Conservation (phyloP, 2,888 invertebrate genomes). For the Vesta saturnalis region DNA sequence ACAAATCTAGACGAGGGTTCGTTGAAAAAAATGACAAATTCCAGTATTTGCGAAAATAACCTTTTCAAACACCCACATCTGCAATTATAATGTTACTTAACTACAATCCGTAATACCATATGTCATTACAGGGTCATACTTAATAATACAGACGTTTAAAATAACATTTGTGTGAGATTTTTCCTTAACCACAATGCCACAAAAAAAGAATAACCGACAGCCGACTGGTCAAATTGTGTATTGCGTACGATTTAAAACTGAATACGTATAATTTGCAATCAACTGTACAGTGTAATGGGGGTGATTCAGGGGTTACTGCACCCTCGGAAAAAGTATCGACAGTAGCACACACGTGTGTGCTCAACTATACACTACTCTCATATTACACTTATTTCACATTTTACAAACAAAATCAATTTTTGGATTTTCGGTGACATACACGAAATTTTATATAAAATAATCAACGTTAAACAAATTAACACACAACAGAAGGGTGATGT, state of each 20-base stretch:
- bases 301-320: slow-evolving; percentile 45
- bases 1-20: slow-evolving; percentile 12
- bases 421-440: too few species aligned
- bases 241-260: slow-evolving; percentile 20
- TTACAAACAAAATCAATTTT: too few species aligned
- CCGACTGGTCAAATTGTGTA: slow-evolving; percentile 10
- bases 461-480: slow-evolving; percentile 35
- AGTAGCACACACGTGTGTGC: slow-evolving; percentile 30
- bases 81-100: slow-evolving; percentile 30
- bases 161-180: slow-evolving; percentile 23
- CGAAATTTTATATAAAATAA: slow-evolving; percentile 1
- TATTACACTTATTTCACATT: background rate
- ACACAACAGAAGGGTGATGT: slow-evolving; percentile 27
- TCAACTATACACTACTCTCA: slow-evolving; percentile 19
- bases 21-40: slow-evolving; percentile 25
- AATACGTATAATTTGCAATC: slow-evolving; percentile 43
- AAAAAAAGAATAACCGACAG: background rate
- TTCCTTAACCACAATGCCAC: background rate
- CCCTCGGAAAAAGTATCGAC: slow-evolving; percentile 44
- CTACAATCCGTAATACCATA: slow-evolving; percentile 30
- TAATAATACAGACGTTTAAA: slow-evolving; percentile 29
- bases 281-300: slow-evolving; percentile 41
- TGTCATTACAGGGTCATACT: slow-evolving; percentile 34
- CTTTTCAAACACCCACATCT: slow-evolving; percentile 30
- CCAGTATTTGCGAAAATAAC: slow-evolving; percentile 30